These are phyloP conservation scores for Andricus grossulariae DNA, from an alignment of 1,140 invertebrate species.

Conservation along the genomic window DNA sequence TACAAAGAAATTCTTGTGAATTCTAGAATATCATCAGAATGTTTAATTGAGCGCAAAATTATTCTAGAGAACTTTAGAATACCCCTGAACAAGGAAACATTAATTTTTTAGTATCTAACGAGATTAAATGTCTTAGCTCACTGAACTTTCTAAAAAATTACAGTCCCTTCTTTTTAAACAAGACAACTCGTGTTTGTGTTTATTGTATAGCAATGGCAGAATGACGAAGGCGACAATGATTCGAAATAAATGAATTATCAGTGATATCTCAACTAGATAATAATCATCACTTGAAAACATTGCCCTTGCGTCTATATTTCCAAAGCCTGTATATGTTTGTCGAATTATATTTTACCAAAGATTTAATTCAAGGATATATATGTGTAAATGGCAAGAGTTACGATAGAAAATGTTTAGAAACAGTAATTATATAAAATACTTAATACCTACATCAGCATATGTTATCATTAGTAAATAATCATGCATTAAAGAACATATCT, in stretches of 20 bases:
- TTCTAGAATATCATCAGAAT: no score
- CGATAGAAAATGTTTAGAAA: neutral
- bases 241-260: neutral
- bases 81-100: no score
- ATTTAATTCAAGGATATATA: neutral
- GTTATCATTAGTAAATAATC: neutral
- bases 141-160: no score
- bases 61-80: no score
- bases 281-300: neutral
- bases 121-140: no score
- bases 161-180: no score
- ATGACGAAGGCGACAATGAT: neutral
- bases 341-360: conserved; percentile 36
- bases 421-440: neutral
- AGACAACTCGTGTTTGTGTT: neutral
- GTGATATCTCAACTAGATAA: neutral
- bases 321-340: conserved; percentile 75
- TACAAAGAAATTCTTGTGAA: no score
- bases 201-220: neutral
- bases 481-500: conserved; percentile 2
- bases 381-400: conserved; percentile 21
- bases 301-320: neutral
- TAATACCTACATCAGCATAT: neutral
- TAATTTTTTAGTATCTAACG: no score
- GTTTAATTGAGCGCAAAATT: no score